Evolutionary conservation across 1,140 invertebrate species (phyloP), one percentile per base, ranked within the genome.

Genomic region (Laodelphax striatellus): DNA sequence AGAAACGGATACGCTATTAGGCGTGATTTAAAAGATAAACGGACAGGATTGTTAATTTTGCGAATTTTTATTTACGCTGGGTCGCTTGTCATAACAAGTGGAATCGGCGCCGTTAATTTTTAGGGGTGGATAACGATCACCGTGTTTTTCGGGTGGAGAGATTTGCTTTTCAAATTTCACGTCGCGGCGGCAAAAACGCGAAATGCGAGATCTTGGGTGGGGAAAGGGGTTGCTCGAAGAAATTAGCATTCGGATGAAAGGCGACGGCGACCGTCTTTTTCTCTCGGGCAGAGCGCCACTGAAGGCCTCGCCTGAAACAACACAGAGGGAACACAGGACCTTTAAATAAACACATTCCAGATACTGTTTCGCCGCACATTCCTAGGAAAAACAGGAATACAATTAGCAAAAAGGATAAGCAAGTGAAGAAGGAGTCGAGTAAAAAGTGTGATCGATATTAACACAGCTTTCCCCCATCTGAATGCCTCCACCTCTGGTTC

Each of bases 381-480:
- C 46, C 46, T 50, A 50, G 46, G 46, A 50, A 50, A 50, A 50
- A 50, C 46, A 50, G 16, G 46, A 50, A 50, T 50, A 50, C 46
- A 50, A 50, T 50, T 50, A 50, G 46, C 46, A 11, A 50, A 50
- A 50, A 50, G 46, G 46, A 50, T 50, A 50, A 50, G 16, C 46
- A 50, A 50, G 16, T 22, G 34, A 38, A 50, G 46, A 50, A 50
- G 46, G 21, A 50, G 21, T 22, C 46, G 46, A 19, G 16, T 11
- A 50, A 50, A 50, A 50, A 50, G 34, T 38, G 34, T 38, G 34
- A 38, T 38, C 34, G 34, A 38, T 38, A 38, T 38, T 38, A 38
- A 38, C 34, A 38, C 34, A 38, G 34, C 34, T 38, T 38, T 38
- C 34, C 34, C 34, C 34, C 34, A 38, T 11, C 34, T 13, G 34